Base-by-base conservation (phyloP, 2,888 invertebrate genomes). In the Aradus depressus region DNA sequence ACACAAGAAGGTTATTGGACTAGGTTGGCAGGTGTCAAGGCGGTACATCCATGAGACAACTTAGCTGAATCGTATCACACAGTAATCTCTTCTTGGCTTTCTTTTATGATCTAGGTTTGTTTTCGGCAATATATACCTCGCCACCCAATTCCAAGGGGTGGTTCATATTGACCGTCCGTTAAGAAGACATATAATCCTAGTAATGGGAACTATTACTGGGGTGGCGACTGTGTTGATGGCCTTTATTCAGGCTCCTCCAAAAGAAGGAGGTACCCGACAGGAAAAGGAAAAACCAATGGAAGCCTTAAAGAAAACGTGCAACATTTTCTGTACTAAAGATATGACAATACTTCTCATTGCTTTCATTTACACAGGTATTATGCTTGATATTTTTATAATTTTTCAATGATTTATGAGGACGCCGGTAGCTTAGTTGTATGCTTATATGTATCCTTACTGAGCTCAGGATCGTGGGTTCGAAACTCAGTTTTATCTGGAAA, bases 351-450 rank as follows among this genome's bases (percentile, higher is more conserved):
- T 96, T 16, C 80, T 85, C 58, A 66, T 88, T 50, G 82, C 87
- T 0, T 95, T 93, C 67, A 76, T 89, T 45, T 96, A 92, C 65
- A 91, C 92, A 52, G 95, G 89, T 87, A 66, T n/a, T n/a, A n/a
- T n/a, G n/a, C n/a, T n/a, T n/a, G n/a, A n/a, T n/a, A n/a, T n/a
- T n/a, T n/a, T n/a, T n/a, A n/a, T n/a, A n/a, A n/a, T n/a, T n/a
- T n/a, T n/a, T n/a, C n/a, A n/a, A n/a, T n/a, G n/a, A n/a, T n/a
- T n/a, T n/a, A n/a, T n/a, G n/a, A n/a, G n/a, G n/a, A n/a, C n/a
- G n/a, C n/a, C n/a, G n/a, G n/a, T n/a, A n/a, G n/a, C n/a, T n/a
- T n/a, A n/a, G n/a, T n/a, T n/a, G n/a, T n/a, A n/a, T n/a, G n/a
- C n/a, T n/a, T n/a, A n/a, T n/a, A n/a, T n/a, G n/a, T n/a, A n/a